Conservation (phyloP, 2,113 vertebrate genomes). For the Erinaceus europaeus region DNA sequence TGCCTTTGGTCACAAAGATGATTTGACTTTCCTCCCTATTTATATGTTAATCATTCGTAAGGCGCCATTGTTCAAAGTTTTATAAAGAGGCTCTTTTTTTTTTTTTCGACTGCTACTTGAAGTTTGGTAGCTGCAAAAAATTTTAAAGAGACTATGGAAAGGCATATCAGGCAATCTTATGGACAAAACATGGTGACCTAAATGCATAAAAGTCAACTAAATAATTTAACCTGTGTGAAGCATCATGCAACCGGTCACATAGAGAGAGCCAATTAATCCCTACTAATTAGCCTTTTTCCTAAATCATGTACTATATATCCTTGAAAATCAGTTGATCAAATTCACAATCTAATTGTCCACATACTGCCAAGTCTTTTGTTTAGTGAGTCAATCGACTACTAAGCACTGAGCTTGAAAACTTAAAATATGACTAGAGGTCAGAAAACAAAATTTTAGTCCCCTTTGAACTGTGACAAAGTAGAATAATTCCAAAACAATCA, state of each 20-base stretch:
- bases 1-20: constrained; percentile 81
- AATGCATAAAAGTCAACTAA: not conserved
- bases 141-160: not conserved
- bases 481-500: not conserved
- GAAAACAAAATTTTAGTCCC: not conserved
- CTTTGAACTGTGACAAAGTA: not conserved
- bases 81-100: constrained; percentile 68
- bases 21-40: constrained; percentile 80
- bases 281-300: not conserved
- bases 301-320: not conserved
- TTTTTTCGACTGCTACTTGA: not conserved
- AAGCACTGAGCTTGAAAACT: not conserved
- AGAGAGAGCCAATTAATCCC: not conserved
- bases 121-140: not conserved
- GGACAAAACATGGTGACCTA: not conserved
- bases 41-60: constrained; percentile 80
- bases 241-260: not conserved
- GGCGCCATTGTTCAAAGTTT: constrained; percentile 77
- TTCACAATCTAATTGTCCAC: not conserved
- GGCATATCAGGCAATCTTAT: not conserved
- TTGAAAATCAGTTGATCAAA: not conserved
- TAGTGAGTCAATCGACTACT: not conserved
- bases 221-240: not conserved
- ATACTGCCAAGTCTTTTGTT: not conserved
- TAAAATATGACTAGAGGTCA: not conserved